Percentiles rank a stretch among this genome's conserved stretches.
These are phyloP conservation scores for Trogon surrucura DNA, from an alignment of 2,113 vertebrate species.

Conservation along the genomic window DNA sequence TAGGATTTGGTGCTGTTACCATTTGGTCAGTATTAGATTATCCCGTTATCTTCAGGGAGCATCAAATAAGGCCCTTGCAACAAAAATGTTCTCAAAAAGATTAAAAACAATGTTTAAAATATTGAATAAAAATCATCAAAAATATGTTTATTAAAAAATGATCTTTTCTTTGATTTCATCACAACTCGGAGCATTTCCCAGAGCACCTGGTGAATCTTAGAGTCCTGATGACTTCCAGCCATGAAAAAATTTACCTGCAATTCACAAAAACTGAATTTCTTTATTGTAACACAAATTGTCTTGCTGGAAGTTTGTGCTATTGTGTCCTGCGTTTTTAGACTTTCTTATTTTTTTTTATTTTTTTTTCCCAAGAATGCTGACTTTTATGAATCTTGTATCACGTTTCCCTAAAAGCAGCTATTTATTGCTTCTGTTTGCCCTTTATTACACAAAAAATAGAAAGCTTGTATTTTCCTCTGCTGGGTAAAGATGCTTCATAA, in stretches of 20 bases:
- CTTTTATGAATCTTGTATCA: slow-evolving; percentile 26
- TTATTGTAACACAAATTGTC: neutral
- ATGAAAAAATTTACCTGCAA: neutral
- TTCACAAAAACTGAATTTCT: neutral
- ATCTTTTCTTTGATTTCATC: neutral
- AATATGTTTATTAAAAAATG: neutral
- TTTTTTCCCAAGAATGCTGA: neutral
- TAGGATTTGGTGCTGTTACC: neutral
- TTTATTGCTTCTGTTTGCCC: slow-evolving; percentile 41
- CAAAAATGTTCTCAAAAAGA: neutral
- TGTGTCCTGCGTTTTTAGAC: neutral
- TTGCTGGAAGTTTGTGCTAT: neutral
- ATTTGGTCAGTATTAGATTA: neutral
- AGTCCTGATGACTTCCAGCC: neutral
- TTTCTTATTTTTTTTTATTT: neutral
- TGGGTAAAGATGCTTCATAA: slow-evolving; percentile 44
- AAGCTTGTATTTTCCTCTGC: slow-evolving; percentile 35
- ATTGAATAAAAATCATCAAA: neutral
- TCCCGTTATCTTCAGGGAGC: neutral
- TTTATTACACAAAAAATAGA: slow-evolving; percentile 23
- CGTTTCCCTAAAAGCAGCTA: slow-evolving; percentile 37
- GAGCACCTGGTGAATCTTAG: neutral
- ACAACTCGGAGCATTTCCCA: neutral
- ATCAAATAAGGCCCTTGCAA: neutral
- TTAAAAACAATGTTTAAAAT: neutral